Evolutionary conservation across 2,113 vertebrate species (phyloP).

Genomic region (Eclectus roratus): DNA sequence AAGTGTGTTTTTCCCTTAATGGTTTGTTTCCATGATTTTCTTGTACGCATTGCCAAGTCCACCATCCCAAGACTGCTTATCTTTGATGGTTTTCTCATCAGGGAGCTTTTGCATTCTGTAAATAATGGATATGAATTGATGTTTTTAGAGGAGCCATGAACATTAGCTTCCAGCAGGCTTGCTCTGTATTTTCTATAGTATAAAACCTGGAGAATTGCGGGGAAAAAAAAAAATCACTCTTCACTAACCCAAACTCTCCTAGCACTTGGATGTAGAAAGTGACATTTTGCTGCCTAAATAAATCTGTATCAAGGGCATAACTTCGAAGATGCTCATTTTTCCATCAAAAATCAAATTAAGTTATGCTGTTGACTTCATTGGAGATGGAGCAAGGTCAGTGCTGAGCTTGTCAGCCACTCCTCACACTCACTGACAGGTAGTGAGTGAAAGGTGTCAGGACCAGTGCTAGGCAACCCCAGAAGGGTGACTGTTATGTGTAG

Average conservation of each 20-base stretch:
- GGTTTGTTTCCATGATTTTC: neutral
- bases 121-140: neutral
- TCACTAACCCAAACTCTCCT: neutral
- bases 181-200: neutral
- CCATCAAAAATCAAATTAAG: conserved; percentile 29
- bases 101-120: neutral
- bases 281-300: neutral
- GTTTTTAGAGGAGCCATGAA: neutral
- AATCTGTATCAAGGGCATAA: neutral
- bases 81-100: neutral
- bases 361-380: neutral
- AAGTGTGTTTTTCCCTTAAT: neutral
- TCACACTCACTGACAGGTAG: neutral
- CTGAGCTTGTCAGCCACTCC: neutral
- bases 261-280: neutral
- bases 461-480: neutral
- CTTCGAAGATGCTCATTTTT: conserved; percentile 18
- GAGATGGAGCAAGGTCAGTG: neutral
- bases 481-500: rapidly evolving
- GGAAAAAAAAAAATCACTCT: neutral
- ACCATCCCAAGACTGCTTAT: neutral
- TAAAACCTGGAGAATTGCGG: neutral
- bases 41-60: neutral
- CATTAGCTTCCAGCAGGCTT: neutral
- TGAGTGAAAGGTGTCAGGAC: neutral